phyloP scores from a whole-genome alignment of 2,888 invertebrate genomes.

The Drosophila meridiana region DNA sequence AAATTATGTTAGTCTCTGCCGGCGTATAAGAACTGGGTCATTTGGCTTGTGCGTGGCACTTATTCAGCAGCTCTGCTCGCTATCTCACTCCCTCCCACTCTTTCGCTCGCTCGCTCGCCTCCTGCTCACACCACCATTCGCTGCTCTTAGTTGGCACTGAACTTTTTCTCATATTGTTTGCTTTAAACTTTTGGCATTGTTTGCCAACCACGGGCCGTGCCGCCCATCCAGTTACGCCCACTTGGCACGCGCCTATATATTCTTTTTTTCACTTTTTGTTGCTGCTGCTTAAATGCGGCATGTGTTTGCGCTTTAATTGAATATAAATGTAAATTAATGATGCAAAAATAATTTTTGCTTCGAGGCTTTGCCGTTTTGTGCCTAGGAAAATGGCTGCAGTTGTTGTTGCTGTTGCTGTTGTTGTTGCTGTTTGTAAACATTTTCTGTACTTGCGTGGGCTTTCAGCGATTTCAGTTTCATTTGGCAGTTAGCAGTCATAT shows the following conservation, averaged over 20 bases:
- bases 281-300: constrained; percentile 25
- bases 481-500: constrained; percentile 64
- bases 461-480: constrained; percentile 56
- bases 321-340: constrained; percentile 81
- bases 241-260: constrained; percentile 59
- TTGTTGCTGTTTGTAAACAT: constrained; percentile 60
- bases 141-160: constrained; percentile 36
- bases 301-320: constrained; percentile 79
- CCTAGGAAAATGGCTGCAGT: constrained; percentile 28
- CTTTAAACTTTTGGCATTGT: constrained; percentile 56
- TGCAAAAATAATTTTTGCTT: constrained; percentile 79
- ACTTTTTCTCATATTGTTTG: constrained; percentile 38
- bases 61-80: constrained; percentile 3
- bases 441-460: constrained; percentile 38
- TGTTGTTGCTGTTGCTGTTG: constrained; percentile 32
- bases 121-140: constrained; percentile 5
- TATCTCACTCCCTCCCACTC: background rate
- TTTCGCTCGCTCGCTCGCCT: background rate
- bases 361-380: constrained; percentile 59
- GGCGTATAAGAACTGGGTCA: constrained; percentile 28
- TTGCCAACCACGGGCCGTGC: constrained; percentile 32
- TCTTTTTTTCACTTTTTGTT: background rate
- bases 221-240: constrained; percentile 38
- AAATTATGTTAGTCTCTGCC: constrained; percentile 11
- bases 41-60: constrained; percentile 24